Evolutionary conservation across 2,797 vertebrate species (phyloP), one percentile per base, ranked within the genome.

Genomic region (Muscicapa striata): DNA sequence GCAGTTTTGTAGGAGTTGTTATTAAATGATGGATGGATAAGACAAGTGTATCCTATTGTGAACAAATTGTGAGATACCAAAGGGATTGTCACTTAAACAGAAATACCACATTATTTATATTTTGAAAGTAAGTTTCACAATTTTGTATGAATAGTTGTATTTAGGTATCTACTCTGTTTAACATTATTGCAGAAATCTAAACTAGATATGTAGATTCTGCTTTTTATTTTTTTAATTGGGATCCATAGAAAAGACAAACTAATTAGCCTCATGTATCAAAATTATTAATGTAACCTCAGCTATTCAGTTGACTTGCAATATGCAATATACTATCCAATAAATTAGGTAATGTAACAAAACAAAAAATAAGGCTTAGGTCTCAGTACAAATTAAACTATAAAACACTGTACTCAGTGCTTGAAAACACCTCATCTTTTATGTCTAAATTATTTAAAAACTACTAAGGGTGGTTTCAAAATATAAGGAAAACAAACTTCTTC

Each of bases 231-330:
- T 62, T 32, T 46, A 67, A 91, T 90, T 80, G 34, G 74, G 59
- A 94, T 91, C 58, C 69, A 34, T 32, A 85, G 80, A 84, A 97
- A 96, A 96, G 74, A 89, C 82, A 95, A 96, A 95, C 75, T 97
- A 97, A 98, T 97, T 96, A 97, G 84, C 73, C 72, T 83, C 86
- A 95, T 97, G 92, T 89, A 97, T 98, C 96, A 97, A 97, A 96
- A 96, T 96, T 97, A 96, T 93, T 95, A 90, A 96, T 88, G 69
- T 89, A 96, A 95, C 58, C 92, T 90, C 91, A 95, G 94, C 94
- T 96, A 93, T 90, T 96, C 94, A 64, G 84, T 93, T 94, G 79
- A 70, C 54, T 95, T 75, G 54, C 76, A 61, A 90, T 96, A 83
- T 84, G 87, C 96, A 95, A 96, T 96, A 96, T 89, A 96, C 2